Percentiles rank a stretch among this genome's conserved stretches.
phyloP scores from a whole-genome alignment of 2,113 vertebrate genomes.

The Raphicerus campestris region DNA sequence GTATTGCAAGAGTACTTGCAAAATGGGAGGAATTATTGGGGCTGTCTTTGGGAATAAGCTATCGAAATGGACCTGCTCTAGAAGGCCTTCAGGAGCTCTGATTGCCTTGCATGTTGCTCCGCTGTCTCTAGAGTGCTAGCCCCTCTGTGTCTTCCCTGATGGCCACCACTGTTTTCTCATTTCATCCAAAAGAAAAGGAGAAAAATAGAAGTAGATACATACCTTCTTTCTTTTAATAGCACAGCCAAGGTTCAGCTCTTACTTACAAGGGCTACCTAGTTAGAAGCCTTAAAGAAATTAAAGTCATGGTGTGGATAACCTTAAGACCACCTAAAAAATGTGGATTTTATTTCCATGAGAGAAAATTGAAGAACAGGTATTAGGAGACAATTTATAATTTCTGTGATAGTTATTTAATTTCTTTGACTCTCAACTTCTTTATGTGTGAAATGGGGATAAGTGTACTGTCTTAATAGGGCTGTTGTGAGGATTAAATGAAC shows the following conservation, averaged over 20 bases:
- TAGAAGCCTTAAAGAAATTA: not conserved
- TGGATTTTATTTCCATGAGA: not conserved
- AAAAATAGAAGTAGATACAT: not conserved
- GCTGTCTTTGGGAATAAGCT: not conserved
- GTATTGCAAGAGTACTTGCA: not conserved
- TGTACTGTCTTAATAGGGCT: not conserved
- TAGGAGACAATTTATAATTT: not conserved
- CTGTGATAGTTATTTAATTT: not conserved
- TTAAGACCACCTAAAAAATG: not conserved
- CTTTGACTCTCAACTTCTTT: not conserved
- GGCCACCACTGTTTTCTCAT: not conserved
- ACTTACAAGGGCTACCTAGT: not conserved
- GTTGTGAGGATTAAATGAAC: not conserved
- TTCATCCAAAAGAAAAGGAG: not conserved
- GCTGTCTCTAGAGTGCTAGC: not conserved
- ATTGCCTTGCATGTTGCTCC: not conserved
- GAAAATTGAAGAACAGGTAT: not conserved
- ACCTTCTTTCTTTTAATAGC: not conserved
- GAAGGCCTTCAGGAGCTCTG: not conserved
- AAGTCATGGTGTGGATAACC: not conserved
- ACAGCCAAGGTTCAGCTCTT: not conserved
- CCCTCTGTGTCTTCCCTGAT: not conserved
- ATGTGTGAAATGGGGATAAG: not conserved
- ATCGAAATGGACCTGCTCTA: not conserved
- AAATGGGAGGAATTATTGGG: not conserved